Conservation (phyloP, 2,797 vertebrate genomes). For the Hippopotamyrus pictus region DNA sequence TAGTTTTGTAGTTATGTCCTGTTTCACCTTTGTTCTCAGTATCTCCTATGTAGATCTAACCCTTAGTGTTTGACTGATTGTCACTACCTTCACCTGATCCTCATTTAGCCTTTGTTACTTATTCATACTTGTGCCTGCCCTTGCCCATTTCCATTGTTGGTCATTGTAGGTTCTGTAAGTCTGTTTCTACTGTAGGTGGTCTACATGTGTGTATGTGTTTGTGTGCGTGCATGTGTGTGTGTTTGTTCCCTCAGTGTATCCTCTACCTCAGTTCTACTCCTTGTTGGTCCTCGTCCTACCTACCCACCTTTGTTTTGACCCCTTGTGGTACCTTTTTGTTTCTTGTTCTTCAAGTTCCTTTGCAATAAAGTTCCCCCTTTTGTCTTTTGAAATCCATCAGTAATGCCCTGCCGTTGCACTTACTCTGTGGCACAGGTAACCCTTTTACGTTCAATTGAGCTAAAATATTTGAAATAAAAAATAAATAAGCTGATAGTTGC, state of each 20-base stretch:
- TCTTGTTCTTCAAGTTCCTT: not conserved
- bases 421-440: not conserved
- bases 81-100: not conserved
- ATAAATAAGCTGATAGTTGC: not conserved
- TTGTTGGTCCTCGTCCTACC: not conserved
- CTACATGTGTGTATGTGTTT: no score
- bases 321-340: not conserved
- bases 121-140: not conserved
- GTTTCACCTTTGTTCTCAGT: not conserved
- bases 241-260: not conserved
- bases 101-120: not conserved
- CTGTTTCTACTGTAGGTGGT: not conserved
- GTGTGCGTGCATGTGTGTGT: no score
- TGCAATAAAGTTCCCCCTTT: not conserved
- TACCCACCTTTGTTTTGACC: not conserved
- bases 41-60: not conserved
- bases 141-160: not conserved
- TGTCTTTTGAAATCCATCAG: not conserved
- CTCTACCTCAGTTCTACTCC: not conserved
- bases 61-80: not conserved
- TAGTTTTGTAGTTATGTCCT: not conserved
- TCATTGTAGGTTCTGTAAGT: not conserved
- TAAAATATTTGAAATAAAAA: not conserved
- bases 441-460: not conserved
- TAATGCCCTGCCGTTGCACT: not conserved